Base-by-base conservation (phyloP, 2,797 vertebrate genomes). In the Botia kubotai region DNA sequence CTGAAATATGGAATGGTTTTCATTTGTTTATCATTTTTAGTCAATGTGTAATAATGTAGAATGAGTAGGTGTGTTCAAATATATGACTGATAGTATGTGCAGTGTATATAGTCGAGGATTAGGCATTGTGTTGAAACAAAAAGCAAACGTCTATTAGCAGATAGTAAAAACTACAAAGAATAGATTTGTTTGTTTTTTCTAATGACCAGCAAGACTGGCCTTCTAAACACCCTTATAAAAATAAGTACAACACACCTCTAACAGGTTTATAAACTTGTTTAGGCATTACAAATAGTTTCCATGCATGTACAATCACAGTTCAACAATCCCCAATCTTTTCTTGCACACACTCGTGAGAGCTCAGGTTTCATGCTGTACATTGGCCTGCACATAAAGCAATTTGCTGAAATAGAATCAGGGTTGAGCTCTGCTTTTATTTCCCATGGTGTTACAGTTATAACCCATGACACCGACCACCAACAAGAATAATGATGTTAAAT, bases 361-460 rank as follows among this genome's bases (percentile, higher is more conserved):
- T 81, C 58, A 55, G 19, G 43, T 77, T 81, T 29, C 73, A 43
- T 7, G 2, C 43, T 71, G 17, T 77, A 77, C 55, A 57, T 66
- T 69, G 17, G 23, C 26, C 63, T 58, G 26, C 68, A 68, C 75
- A 77, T 69, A 62, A 77, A 76, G 48, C 69, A 85, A 72, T 81
- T 50, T 29, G 53, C 71, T 79, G 71, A 79, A 81, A 70, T 62
- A 66, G 65, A 39, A 79, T 67, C 79, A 65, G 75, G 69, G 68
- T 68, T 60, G 79, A 76, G 68, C 75, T 50, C 36, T 62, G 57
- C 39, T 72, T 29, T 53, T 85, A 69, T 84, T 82, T 83, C 76
- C 77, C 39, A 63, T 39, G 43, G 58, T 53, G 63, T 79, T 83
- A 76, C 63, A 48, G 72, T 73, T 82, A 74, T 69, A 77, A 53